Evolutionary conservation across 2,113 vertebrate species (phyloP).

Genomic region (Vanacampus margaritifer): DNA sequence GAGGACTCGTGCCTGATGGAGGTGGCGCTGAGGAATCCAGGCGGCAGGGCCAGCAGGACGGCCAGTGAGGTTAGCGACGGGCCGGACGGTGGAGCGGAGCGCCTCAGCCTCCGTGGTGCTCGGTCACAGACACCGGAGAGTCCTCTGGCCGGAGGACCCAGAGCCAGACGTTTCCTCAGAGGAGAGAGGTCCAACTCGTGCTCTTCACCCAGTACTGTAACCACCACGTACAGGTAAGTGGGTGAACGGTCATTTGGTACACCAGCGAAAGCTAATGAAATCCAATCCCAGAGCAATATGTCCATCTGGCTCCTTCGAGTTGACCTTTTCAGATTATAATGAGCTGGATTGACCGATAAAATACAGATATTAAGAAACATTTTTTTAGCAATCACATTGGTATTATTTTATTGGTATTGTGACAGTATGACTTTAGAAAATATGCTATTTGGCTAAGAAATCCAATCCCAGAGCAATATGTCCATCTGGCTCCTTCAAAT

Average conservation of each 20-base stretch:
- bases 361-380: too few species aligned
- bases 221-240: constrained; percentile 67
- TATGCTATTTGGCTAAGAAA: not conserved
- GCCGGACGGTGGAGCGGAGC: constrained; percentile 68
- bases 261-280: not conserved
- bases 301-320: too few species aligned
- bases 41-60: constrained; percentile 43
- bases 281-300: not conserved
- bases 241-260: not conserved
- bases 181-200: constrained; percentile 91
- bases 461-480: not conserved
- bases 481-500: too few species aligned
- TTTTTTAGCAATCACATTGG: too few species aligned
- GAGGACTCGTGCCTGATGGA: constrained; percentile 95
- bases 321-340: too few species aligned
- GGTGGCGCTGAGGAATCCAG: constrained; percentile 67
- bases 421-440: too few species aligned
- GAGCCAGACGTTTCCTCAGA: constrained; percentile 73
- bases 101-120: constrained; percentile 79
- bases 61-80: constrained; percentile 36
- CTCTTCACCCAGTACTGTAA: constrained; percentile 81
- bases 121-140: constrained; percentile 71
- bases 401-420: too few species aligned
- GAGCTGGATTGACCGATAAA: too few species aligned
- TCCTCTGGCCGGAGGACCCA: constrained; percentile 69